These are phyloP conservation scores for Atherinomorus stipes DNA, from an alignment of 2,113 vertebrate genomes.

Conservation along the genomic window DNA sequence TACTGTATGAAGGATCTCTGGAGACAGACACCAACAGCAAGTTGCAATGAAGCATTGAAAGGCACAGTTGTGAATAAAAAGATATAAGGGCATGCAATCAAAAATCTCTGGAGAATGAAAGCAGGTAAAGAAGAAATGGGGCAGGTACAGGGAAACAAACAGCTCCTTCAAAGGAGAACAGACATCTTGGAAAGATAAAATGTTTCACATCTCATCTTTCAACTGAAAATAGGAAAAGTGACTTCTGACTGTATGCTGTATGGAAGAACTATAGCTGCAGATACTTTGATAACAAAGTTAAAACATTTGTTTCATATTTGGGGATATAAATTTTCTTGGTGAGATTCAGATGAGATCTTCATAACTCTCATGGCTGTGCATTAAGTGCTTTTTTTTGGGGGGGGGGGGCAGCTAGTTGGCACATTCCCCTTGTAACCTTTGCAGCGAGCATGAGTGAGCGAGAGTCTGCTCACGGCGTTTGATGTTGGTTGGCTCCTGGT, in stretches of 20 bases:
- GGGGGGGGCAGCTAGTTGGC: background rate
- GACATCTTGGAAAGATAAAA: slow-evolving; percentile 21
- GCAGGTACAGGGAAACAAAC: slow-evolving; percentile 27
- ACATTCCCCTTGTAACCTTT: slow-evolving; percentile 28
- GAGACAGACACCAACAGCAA: slow-evolving; percentile 62
- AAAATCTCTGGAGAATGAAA: slow-evolving; percentile 60
- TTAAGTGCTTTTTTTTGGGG: background rate
- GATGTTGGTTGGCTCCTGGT: slow-evolving; percentile 75
- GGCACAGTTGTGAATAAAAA: slow-evolving; percentile 66
- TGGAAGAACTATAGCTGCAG: slow-evolving; percentile 6
- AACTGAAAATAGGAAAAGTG: slow-evolving; percentile 26
- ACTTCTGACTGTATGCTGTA: slow-evolving; percentile 6
- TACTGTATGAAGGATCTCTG: slow-evolving; percentile 64
- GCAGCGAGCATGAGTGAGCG: slow-evolving; percentile 30
- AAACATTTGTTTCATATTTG: background rate
- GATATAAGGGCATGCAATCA: slow-evolving; percentile 63
- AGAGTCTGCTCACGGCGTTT: slow-evolving; percentile 59
- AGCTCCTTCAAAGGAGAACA: slow-evolving; percentile 30
- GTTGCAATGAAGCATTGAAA: slow-evolving; percentile 53
- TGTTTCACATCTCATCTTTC: slow-evolving; percentile 17
- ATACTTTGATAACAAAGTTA: background rate
- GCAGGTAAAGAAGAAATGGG: slow-evolving; percentile 44
- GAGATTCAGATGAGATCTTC: background rate
- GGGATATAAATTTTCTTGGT: background rate
- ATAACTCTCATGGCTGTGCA: background rate